Conservation (phyloP, 2,888 invertebrate genomes). For the Acleris sparsana region DNA sequence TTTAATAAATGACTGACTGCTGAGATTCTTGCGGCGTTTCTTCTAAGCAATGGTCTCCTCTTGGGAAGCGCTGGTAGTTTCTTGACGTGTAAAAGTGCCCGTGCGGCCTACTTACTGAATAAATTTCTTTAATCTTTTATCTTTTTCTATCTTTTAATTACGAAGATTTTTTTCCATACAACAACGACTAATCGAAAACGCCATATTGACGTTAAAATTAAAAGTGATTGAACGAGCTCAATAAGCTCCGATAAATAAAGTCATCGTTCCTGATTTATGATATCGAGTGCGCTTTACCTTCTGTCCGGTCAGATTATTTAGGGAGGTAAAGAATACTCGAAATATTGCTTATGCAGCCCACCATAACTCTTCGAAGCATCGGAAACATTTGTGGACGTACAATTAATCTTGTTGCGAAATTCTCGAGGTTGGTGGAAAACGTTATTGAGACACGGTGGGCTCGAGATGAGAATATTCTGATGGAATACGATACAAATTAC, state of each 20-base stretch:
- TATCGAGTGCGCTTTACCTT: constrained; percentile 12
- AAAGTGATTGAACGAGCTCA: constrained; percentile 6
- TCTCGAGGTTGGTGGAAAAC: constrained; percentile 47
- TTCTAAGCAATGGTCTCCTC: no score
- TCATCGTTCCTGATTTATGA: constrained; percentile 12
- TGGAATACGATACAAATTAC: neutral
- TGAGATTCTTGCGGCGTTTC: no score
- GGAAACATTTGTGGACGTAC: constrained; percentile 54
- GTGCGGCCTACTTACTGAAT: no score
- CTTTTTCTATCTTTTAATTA: no score
- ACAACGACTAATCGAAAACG: neutral
- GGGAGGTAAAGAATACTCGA: constrained; percentile 48
- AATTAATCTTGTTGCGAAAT: constrained; percentile 69
- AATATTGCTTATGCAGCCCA: constrained; percentile 56
- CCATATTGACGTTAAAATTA: neutral
- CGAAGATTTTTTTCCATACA: no score
- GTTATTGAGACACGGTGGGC: constrained; percentile 50
- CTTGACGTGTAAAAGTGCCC: no score
- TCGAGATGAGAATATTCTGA: constrained; percentile 42
- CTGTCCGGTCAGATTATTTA: constrained; percentile 47
- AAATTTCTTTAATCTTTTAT: no score
- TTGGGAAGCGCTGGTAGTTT: no score
- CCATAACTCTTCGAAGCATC: constrained; percentile 58
- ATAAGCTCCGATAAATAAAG: constrained; percentile 10
- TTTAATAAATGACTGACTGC: no score